Conservation (phyloP, 2,797 vertebrate species). For the Rhinella marina region DNA sequence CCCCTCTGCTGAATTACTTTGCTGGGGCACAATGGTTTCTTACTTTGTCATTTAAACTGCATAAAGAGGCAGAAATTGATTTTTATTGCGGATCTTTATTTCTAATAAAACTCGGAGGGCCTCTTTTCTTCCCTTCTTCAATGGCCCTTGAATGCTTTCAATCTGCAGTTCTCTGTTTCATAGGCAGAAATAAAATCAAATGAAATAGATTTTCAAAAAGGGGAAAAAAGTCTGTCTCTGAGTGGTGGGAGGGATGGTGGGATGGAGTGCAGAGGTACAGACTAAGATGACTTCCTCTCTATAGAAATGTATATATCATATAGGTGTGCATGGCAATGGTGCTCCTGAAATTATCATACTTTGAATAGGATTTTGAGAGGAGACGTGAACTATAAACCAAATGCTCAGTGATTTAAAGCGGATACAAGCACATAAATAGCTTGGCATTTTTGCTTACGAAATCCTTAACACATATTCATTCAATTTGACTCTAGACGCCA, state of each 20-base stretch:
- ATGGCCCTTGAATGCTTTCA: slow-evolving; percentile 99
- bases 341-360: slow-evolving; percentile 22
- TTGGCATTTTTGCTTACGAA: not conserved
- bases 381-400: not conserved
- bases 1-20: slow-evolving; percentile 97
- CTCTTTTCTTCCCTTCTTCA: slow-evolving; percentile 99
- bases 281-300: slow-evolving; percentile 39
- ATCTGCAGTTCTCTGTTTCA: slow-evolving; percentile 99
- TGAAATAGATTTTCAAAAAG: slow-evolving; percentile 61
- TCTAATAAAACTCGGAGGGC: slow-evolving; percentile 99
- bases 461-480: not conserved
- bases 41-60: slow-evolving; percentile 99
- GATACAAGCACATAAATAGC: not conserved
- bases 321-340: slow-evolving; percentile 35
- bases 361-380: slow-evolving; percentile 6
- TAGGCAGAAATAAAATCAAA: slow-evolving; percentile 92
- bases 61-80: slow-evolving; percentile 99
- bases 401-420: not conserved
- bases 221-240: slow-evolving; percentile 42
- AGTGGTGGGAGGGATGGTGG: slow-evolving; percentile 32
- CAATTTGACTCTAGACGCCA: not conserved
- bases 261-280: slow-evolving; percentile 27
- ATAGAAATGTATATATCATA: slow-evolving; percentile 39
- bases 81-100: slow-evolving; percentile 99
- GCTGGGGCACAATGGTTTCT: slow-evolving; percentile 94